Base-by-base conservation (phyloP, 1,140 invertebrate genomes). In the Brachystomella parvula region DNA sequence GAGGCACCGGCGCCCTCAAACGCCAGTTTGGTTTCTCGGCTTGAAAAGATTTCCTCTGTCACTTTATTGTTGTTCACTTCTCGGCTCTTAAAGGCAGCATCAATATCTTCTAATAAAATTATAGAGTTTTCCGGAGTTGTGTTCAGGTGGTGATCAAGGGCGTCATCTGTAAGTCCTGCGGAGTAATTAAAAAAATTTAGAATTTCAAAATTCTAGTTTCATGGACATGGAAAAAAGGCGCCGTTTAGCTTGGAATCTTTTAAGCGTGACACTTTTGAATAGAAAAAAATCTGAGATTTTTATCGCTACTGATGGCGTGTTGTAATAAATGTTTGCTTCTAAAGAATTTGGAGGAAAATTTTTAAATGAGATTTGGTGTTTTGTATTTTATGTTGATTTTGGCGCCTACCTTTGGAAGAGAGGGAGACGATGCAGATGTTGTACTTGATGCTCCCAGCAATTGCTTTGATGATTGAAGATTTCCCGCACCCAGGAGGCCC, bases 91-190 rank as follows among this genome's bases (percentile, higher is more conserved):
- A 70, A 70, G 0, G 68, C 68, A 26, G 63, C 60, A 29, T 70
- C 68, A 21, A 70, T 47, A 58, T 67, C 59, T 61, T 67, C 65
- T 26, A 67, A 19, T 1, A 67, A 30, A 57, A 67, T 63, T n/a
- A 67, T 56, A n/a, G 32, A 62, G 3, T 57, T 47, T 12, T 39
- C 65, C 19, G 59, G 60, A 29, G 65, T 67, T 21, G 60, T 35
- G 33, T 67, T 63, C 47, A 67, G 47, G 2, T 61, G 24, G 6
- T 39, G 33, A 31, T 57, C 63, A 2, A 67, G 47, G 6, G 29
- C n/a, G 31, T 67, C 64, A 58, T 67, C 65, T 12, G 39, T 67
- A 6, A 67, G 24, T 12, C n/a, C n/a, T n/a, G n/a, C n/a, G n/a
- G n/a, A n/a, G n/a, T n/a, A n/a, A n/a, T n/a, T n/a, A n/a, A n/a